These are phyloP conservation scores for Zosterops pallidus DNA, from an alignment of 2,113 vertebrate genomes.

Conservation along the genomic window DNA sequence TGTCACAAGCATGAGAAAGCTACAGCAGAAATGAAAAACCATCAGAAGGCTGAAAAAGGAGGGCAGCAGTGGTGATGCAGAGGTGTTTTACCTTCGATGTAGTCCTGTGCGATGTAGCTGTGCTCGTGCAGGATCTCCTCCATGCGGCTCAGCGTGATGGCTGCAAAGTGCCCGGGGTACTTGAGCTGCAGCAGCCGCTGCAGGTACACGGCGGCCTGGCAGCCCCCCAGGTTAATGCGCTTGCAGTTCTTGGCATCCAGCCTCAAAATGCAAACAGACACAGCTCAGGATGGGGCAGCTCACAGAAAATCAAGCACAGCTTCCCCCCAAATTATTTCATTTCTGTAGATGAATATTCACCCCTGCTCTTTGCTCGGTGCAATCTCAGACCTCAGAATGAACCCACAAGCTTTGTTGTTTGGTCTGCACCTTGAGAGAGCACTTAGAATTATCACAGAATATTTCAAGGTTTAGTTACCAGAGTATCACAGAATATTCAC, in stretches of 20 bases:
- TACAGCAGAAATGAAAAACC: too few species aligned
- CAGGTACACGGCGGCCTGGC: constrained; percentile 88
- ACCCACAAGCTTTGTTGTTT: too few species aligned
- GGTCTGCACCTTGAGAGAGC: too few species aligned
- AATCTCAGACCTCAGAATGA: too few species aligned
- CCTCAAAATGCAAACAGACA: constrained; percentile 61
- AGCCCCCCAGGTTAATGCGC: constrained; percentile 92
- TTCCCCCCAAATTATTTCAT: fast-evolving
- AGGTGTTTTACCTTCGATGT: constrained; percentile 80
- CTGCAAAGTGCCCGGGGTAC: constrained; percentile 89
- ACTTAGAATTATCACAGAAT: too few species aligned
- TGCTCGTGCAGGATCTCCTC: constrained; percentile 95
- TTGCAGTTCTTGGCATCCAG: constrained; percentile 91
- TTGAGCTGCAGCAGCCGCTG: constrained; percentile 96
- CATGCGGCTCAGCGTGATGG: constrained; percentile 92
- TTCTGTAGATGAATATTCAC: background rate
- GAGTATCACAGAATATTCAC: too few species aligned
- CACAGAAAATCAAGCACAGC: background rate
- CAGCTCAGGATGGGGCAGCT: background rate
- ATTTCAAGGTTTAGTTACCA: too few species aligned
- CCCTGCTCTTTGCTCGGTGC: too few species aligned
- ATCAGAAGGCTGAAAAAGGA: too few species aligned
- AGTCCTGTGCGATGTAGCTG: constrained; percentile 90
- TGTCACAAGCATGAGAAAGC: too few species aligned
- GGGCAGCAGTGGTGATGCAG: background rate